Base-by-base conservation (phyloP, 2,797 vertebrate genomes). In the Spea hammondii region DNA sequence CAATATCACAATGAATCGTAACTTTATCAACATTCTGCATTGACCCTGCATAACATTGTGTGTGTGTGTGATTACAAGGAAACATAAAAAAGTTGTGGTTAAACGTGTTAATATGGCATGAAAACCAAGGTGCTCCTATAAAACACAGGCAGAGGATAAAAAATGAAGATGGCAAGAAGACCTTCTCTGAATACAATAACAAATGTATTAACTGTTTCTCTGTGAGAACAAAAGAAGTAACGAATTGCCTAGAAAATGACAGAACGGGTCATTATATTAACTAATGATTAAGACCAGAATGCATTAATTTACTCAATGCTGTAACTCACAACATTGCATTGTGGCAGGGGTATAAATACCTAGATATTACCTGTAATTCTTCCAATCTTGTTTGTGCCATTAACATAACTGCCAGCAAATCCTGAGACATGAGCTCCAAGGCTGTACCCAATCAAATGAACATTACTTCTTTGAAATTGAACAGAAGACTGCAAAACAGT, bases 341-440 rank as follows among this genome's bases (percentile, higher is more conserved):
- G 60, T 72, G 71, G 50, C 80, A 75, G 14, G n/a, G 50, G 12
- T 79, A 0, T 51, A 67, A 76, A 75, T 80, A 59, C 54, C 55
- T 54, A 67, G 4, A 48, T 0, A 70, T 87, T 89, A 94, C 97
- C 97, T 86, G 97, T 99, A 82, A 99, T 98, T 89, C 96, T 94
- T 86, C 96, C 96, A 70, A 95, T 94, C 88, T 95, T 97, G 59
- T 87, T 88, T 0, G 86, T 84, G 68, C 92, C 89, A 0, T 85
- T 88, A 47, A 98, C 86, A 82, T 88, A 93, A 81, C 91, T 97
- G 84, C 96, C 97, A 47, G 96, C 96, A 85, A 98, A 99, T 84
- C 97, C 97, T 54, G 96, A 93, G 82, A 97, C 94, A 59, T 99
- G 97, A 76, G 97, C 97, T 0, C 97, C 97, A 11, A 99, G 94